These are phyloP conservation scores for Alcedo quadribrachys DNA, from an alignment of 2,797 vertebrate species.

Conservation along the genomic window DNA sequence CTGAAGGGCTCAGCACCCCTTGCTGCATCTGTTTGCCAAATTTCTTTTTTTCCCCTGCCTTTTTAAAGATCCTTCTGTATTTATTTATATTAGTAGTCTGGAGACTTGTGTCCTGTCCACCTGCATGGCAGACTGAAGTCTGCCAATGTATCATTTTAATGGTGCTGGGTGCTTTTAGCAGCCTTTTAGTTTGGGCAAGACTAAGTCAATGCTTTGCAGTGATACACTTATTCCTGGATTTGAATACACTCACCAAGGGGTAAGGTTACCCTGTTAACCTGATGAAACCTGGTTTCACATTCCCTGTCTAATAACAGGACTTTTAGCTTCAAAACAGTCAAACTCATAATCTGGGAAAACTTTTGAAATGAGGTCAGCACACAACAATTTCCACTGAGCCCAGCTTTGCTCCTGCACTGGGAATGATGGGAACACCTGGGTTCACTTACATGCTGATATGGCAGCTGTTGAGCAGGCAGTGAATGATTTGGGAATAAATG, in stretches of 20 bases:
- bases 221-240: background rate
- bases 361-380: background rate
- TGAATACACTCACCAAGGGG: background rate
- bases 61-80: background rate
- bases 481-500: background rate
- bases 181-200: background rate
- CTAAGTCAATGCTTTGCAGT: background rate
- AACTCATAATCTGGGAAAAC: background rate
- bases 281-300: background rate
- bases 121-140: background rate
- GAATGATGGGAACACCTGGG: background rate
- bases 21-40: slow-evolving; percentile 36
- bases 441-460: background rate
- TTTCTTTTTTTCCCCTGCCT: background rate
- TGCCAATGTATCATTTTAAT: background rate
- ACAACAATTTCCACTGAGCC: background rate
- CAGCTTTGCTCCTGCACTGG: background rate
- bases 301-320: background rate
- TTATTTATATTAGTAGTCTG: background rate
- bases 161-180: background rate
- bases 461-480: background rate
- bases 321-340: background rate
- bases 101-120: background rate
- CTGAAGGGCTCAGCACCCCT: slow-evolving; percentile 43
- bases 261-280: background rate